Base-by-base conservation (phyloP, 2,797 vertebrate species). In the Sebastes glaucus region DNA sequence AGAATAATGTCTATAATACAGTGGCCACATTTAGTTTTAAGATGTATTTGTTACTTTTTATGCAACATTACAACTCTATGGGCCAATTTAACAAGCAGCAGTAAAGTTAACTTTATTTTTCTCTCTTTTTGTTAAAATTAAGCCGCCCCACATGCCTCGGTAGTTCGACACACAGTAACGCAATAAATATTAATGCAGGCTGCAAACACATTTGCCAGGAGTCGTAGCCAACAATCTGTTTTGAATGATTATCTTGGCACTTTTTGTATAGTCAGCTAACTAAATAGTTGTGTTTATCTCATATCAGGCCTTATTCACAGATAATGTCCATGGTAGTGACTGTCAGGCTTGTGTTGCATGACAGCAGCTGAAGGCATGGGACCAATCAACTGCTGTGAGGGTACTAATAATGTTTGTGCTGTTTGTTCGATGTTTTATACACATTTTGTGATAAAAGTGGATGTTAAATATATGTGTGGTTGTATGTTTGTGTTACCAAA, bases 161-260 rank as follows among this genome's bases (percentile, higher is more conserved):
- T 73, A 25, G 53, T 56, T 71, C 4, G 18, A 83, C 25, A 82
- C 61, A 80, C 33, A 85, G 69, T 42, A 68, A 70, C 28, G 6
- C 28, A 38, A 79, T 77, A 78, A 73, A 80, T 87, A 80, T 53
- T 60, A 86, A 82, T 82, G 71, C 65, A 80, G 81, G 61, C 83
- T 78, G 69, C 67, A 73, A 62, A 72, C 71, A 75, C 57, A 27
- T 62, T 87, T 78, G 72, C 83, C 82, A 83, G 64, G 62, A 81
- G 30, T 76, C 30, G 10, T 49, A 42, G 80, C 77, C 85, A 89
- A 82, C 77, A 83, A 28, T 84, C 85, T 83, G 83, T 71, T 90
- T 83, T 23, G 82, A 87, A 76, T 81, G 74, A 85, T 83, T 78
- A 75, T 84, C 33, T 75, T 82, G 80, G 82, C 56, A 76, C 57